Percentiles rank a stretch among this genome's conserved stretches.
Conservation (phyloP, 2,797 vertebrate species). For the Odontamblyopus rebecca region DNA sequence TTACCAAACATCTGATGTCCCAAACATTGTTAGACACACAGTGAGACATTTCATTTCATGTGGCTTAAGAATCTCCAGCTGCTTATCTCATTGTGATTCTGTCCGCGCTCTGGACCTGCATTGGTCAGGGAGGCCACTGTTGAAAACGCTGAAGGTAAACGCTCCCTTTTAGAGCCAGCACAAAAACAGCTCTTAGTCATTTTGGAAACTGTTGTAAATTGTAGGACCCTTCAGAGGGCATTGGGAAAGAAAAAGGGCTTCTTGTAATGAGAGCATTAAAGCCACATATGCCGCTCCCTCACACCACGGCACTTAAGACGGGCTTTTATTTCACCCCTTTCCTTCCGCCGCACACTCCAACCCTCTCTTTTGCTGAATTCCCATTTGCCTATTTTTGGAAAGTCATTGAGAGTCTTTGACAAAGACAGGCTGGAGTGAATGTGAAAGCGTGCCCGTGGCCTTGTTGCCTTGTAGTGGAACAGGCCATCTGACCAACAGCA, state of each 20-base stretch:
- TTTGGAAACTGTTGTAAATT: slow-evolving; percentile 66
- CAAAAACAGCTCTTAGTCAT: slow-evolving; percentile 60
- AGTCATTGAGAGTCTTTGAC: slow-evolving; percentile 80
- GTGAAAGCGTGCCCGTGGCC: slow-evolving; percentile 69
- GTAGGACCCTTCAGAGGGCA: slow-evolving; percentile 70
- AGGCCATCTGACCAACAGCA: slow-evolving; percentile 74
- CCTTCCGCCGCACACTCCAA: slow-evolving; percentile 39
- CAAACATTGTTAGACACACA: slow-evolving; percentile 54
- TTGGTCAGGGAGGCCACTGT: slow-evolving; percentile 38
- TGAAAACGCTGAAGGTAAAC: slow-evolving; percentile 52
- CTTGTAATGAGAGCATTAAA: slow-evolving; percentile 78
- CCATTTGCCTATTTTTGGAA: slow-evolving; percentile 69
- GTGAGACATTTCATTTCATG: slow-evolving; percentile 57
- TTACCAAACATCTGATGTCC: slow-evolving; percentile 62
- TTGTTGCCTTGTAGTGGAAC: slow-evolving; percentile 55
- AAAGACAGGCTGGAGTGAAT: slow-evolving; percentile 73
- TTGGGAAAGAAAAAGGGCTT: slow-evolving; percentile 47
- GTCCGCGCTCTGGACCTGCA: slow-evolving; percentile 34
- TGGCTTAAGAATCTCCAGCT: slow-evolving; percentile 59
- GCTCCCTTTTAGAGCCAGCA: slow-evolving; percentile 46
- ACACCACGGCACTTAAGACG: slow-evolving; percentile 66
- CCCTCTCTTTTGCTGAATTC: slow-evolving; percentile 53
- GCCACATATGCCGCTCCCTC: slow-evolving; percentile 75
- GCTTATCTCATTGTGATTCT: slow-evolving; percentile 68
- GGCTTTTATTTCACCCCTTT: slow-evolving; percentile 69